These are phyloP conservation scores for Triplophysa yarkandensis DNA, from an alignment of 2,797 vertebrate species.

Conservation along the genomic window DNA sequence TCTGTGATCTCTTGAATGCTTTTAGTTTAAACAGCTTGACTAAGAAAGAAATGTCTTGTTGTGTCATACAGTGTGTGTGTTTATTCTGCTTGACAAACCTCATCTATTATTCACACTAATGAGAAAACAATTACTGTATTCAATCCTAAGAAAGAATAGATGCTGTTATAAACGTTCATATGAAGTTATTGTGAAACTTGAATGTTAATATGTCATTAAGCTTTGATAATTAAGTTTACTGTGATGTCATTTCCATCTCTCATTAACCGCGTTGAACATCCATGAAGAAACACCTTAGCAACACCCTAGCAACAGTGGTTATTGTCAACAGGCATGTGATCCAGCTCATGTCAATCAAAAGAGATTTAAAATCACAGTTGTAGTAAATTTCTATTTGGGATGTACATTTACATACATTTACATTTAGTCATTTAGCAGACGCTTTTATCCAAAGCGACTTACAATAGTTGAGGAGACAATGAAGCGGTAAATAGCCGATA, in stretches of 20 bases:
- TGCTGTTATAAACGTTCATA: background rate
- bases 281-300: background rate
- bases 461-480: no score
- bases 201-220: no score
- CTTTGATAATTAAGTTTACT: no score
- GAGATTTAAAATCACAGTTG: slow-evolving; percentile 31
- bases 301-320: background rate
- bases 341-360: slow-evolving; percentile 23
- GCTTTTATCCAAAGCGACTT: no score
- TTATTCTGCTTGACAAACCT: background rate
- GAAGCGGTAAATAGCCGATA: no score
- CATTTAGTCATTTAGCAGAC: no score
- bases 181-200: no score
- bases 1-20: slow-evolving; percentile 13
- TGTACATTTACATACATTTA: no score
- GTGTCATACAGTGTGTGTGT: no score
- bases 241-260: no score
- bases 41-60: background rate
- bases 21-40: background rate
- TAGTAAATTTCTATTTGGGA: slow-evolving; percentile 48
- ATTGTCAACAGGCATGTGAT: background rate
- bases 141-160: no score
- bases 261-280: background rate
- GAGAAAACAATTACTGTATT: slow-evolving; percentile 10
- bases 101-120: slow-evolving; percentile 11